These are phyloP conservation scores for Drosophila tsacasi DNA, from an alignment of 1,140 invertebrate genomes.

Conservation along the genomic window DNA sequence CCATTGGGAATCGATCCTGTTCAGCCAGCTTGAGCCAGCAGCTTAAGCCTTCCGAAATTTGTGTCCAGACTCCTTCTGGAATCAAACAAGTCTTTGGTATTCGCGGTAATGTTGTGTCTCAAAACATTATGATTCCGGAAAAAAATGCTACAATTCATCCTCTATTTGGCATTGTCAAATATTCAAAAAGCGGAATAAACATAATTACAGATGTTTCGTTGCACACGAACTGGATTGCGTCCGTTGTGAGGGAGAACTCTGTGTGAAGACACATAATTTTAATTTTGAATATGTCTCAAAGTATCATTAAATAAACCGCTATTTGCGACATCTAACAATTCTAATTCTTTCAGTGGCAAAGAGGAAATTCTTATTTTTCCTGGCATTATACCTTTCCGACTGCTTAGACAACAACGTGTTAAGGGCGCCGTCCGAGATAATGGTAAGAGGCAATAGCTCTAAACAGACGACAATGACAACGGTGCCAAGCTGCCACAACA, in stretches of 20 bases:
- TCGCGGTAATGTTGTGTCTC: background rate
- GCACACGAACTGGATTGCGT: background rate
- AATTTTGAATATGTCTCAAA: background rate
- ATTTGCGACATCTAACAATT: background rate
- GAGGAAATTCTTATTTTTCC: background rate
- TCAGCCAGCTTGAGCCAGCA: background rate
- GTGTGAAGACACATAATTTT: no score
- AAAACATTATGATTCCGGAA: background rate
- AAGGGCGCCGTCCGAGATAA: constrained; percentile 10
- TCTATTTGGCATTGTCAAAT: background rate
- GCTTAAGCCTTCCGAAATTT: background rate
- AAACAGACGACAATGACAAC: constrained; percentile 5
- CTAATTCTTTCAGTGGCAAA: background rate
- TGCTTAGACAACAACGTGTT: background rate
- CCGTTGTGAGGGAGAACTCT: background rate
- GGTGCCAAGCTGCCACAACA: background rate
- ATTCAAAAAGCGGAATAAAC: background rate
- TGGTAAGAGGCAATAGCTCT: constrained; percentile 10
- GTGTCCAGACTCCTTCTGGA: background rate
- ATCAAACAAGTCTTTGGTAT: background rate
- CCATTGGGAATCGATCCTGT: background rate
- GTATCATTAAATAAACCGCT: background rate
- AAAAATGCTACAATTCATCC: no score
- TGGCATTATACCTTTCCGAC: background rate
- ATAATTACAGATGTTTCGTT: background rate